Base-by-base conservation (phyloP, 2,113 vertebrate genomes). In the Aptenodytes forsteri region DNA sequence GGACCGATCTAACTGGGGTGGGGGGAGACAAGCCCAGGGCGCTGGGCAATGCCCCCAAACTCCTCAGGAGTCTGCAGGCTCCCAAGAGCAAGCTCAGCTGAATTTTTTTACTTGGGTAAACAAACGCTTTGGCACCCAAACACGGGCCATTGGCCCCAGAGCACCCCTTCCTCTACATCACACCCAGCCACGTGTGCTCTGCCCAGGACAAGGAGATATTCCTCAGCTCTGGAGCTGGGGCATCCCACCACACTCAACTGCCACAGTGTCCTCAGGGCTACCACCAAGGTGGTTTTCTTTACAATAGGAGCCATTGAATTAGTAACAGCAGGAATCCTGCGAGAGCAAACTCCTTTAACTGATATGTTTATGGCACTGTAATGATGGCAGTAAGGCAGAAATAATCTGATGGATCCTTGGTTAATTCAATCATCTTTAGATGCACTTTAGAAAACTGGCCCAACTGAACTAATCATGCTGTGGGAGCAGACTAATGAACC, bases 331-430 rank as follows among this genome's bases (percentile, higher is more conserved):
- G 88, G 81, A 83, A 62, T 82, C 82, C 87, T 79, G 71, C 83
- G 66, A 90, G 49, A 85, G 34, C 4, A 50, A 89, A 84, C 52
- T 78, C 56, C 82, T 95, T 73, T 67, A 82, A 59, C 32, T 26
- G 19, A 70, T 81, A 44, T 55, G 50, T 88, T 96, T 84, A 56
- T 11, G 34, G 40, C 17, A 50, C 44, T 0, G 8, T 47, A 75
- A 76, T 58, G 59, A 87, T 36, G 54, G 75, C 83, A 64, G 83
- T 64, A 94, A 97, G 6, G 83, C 75, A 92, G 84, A 95, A 97
- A 95, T 94, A 95, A 98, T 92, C 89, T 83, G 36, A 73, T 21
- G 11, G 13, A 55, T 81, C 79, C 79, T 94, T 92, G 49, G 56
- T n/a, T 92, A 88, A 95, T 87, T 56, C 66, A 75, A 62, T 90